Base-by-base conservation (phyloP, 2,888 invertebrate genomes). In the Lymantria dispar region DNA sequence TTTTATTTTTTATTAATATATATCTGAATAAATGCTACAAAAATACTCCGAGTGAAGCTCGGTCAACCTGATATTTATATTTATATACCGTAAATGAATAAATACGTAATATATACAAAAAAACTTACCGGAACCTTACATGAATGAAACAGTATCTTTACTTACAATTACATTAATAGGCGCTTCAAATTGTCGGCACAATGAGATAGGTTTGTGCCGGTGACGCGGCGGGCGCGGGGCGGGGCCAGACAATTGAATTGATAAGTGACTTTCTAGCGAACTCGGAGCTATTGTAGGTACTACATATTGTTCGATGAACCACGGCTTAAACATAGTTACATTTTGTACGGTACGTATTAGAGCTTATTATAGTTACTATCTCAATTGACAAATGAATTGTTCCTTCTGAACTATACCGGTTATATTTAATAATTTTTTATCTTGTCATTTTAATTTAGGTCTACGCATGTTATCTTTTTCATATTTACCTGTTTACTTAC, bases 191-290 rank as follows among this genome's bases (percentile, higher is more conserved):
- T 68, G 70, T 73, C 70, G 63, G 65, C 60, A 80, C 80, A 83
- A 81, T 77, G 75, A 80, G 76, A 73, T 80, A 81, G 79, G 77
- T 78, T 71, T 69, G 68, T 54, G 55, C 50, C 71, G 69, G 67
- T 65, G 75, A 72, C 73, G 74, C 64, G 75, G 42, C 42, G 30
- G n/a, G 30, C 29, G 22, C 29, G 40, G 40, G 85, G 84, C 85
- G 83, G 74, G 76, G 79, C 72, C 70, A 78, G 74, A 87, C 88
- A 86, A 87, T 87, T 85, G 87, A 85, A 87, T 85, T 81, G 86
- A 87, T 86, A 87, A 85, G 80, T 72, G 72, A 82, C 86, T 87
- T 87, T 88, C 86, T 85, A 85, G 56, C 47, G 45, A 47, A 54
- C 52, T 43, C 22, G 22, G 42, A 52, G 43, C 59, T 49, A 59